Evolutionary conservation across 2,797 vertebrate genomes (phyloP), one percentile per base, ranked within the genome.

Genomic region (Trematomus bernacchii): DNA sequence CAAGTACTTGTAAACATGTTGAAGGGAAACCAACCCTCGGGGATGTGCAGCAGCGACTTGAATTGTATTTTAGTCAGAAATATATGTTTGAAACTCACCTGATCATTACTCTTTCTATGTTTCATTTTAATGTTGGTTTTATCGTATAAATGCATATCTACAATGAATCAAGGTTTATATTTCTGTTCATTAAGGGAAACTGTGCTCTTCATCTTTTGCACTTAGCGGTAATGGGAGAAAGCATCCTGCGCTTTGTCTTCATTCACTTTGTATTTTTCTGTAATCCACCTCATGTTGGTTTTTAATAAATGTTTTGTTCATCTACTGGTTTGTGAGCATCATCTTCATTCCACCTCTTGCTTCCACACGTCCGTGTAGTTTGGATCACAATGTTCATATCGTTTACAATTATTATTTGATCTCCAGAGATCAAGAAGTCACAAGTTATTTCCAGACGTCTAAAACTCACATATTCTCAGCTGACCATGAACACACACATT

Each of bases 301-400:
- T 10, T 63, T 1, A 81, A 82, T 80, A 77, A 82, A 82, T n/a
- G 0, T 5, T 6, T 66, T 67, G 19, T 79, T 66, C 2, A 44
- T 80, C 12, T 13, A 16, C 23, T n/a, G 3, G 0, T 43, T 27
- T 61, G 21, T 73, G 42, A 47, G 5, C 40, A 8, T 64, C 60
- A 15, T 70, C n/a, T 81, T 76, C 43, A 62, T 67, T 48, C 30
- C 13, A 21, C 40, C 23, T 53, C 68, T 48, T 61, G 51, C 44
- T 42, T 3, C 46, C 15, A 7, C 12, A 10, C 3, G 19, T 2
- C 7, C 15, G 19, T 40, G 18, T 47, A 3, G 21, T 67, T 10
- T 3, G 0, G 1, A 5, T 53, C 16, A 30, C 13, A 37, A 23
- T 30, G 5, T 1, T 6, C 21, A 13, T 3, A 5, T 4, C 3